These are phyloP conservation scores for Eristalinus aeneus DNA, from an alignment of 2,888 invertebrate genomes.

Conservation along the genomic window DNA sequence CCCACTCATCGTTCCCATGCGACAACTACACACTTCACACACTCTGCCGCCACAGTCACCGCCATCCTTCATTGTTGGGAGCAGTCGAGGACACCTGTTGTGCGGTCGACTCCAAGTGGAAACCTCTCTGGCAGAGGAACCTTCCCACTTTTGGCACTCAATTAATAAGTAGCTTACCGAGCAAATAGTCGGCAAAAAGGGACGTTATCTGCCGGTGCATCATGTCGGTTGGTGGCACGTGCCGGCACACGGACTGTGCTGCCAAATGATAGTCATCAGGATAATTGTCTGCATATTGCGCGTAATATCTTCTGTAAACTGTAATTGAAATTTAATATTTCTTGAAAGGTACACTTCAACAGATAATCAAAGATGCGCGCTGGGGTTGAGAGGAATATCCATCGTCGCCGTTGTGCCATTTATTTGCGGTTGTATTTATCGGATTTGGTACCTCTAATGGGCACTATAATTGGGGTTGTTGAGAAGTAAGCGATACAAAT, in stretches of 20 bases:
- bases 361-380: constrained; percentile 41
- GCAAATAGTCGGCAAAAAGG: constrained; percentile 14
- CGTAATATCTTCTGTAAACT: constrained; percentile 71
- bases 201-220: constrained; percentile 51
- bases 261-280: constrained; percentile 64
- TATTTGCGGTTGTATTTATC: constrained; percentile 69
- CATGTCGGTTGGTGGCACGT: constrained; percentile 48
- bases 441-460: constrained; percentile 20
- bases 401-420: constrained; percentile 47
- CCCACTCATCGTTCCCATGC: not conserved
- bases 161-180: constrained; percentile 66
- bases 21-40: not conserved
- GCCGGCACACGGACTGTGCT: constrained; percentile 46
- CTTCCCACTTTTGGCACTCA: constrained; percentile 64
- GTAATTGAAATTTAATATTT: constrained; percentile 81
- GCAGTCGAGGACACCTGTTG: constrained; percentile 49
- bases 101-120: not conserved
- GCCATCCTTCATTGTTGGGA: not conserved
- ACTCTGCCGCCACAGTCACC: not conserved
- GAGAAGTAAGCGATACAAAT: constrained; percentile 37
- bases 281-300: constrained; percentile 68
- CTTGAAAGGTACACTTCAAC: constrained; percentile 77
- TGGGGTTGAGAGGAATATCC: not conserved
- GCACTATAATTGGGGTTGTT: constrained; percentile 40
- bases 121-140: constrained; percentile 10